phyloP scores from a whole-genome alignment of 1,140 invertebrate genomes.

The Platorchestia sp. region DNA sequence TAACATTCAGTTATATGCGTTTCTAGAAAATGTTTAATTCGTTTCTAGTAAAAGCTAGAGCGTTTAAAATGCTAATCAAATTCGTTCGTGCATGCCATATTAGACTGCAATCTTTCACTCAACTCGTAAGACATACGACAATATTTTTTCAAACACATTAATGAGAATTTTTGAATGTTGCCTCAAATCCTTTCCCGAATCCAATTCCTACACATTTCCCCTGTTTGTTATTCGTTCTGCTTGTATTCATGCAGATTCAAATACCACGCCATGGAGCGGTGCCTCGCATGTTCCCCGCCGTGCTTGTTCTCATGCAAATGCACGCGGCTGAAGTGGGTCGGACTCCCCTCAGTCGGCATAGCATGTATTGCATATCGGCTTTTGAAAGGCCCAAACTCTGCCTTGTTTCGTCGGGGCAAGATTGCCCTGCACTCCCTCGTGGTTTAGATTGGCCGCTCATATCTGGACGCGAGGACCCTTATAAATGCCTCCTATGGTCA shows the following conservation, averaged over 20 bases:
- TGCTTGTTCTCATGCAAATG: conserved; percentile 23
- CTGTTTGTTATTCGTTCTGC: neutral
- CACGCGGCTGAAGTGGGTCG: neutral
- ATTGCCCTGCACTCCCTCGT: conserved; percentile 6
- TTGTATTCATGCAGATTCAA: neutral
- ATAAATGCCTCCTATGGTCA: conserved; percentile 35
- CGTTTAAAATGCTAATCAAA: too few relatives aligned
- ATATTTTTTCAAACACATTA: neutral
- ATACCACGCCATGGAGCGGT: neutral
- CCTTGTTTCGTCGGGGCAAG: neutral
- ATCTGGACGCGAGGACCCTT: conserved; percentile 18
- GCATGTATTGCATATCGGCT: conserved; percentile 15
- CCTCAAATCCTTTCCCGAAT: neutral
- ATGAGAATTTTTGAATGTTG: neutral
- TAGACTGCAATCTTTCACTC: too few relatives aligned
- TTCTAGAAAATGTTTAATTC: too few relatives aligned
- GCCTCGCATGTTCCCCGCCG: neutral
- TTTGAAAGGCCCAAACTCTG: neutral
- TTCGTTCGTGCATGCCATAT: too few relatives aligned
- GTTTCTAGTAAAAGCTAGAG: too few relatives aligned
- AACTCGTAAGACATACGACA: too few relatives aligned
- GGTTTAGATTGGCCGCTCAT: conserved; percentile 45
- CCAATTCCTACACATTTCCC: neutral
- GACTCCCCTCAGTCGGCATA: neutral
- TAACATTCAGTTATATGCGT: too few relatives aligned